Conservation (phyloP, 1,140 invertebrate species). For the Cyrtorhinus lividipennis region DNA sequence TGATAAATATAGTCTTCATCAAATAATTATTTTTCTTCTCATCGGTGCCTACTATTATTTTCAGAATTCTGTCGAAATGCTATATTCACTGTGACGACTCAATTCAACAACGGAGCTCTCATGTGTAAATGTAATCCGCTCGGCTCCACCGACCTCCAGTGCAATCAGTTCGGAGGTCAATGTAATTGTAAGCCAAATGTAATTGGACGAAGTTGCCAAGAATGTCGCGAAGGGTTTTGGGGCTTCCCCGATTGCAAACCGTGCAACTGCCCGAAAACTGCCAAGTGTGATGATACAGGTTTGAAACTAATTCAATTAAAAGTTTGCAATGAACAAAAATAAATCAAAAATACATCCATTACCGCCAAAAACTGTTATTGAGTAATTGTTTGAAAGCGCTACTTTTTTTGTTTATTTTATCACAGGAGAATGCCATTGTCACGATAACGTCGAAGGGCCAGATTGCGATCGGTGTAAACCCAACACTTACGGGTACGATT, state of each 20-base stretch:
- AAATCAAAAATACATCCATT: too few relatives aligned
- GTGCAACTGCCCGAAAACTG: constrained; percentile 70
- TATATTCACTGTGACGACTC: constrained; percentile 83
- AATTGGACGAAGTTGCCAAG: constrained; percentile 80
- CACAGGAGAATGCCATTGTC: constrained; percentile 63
- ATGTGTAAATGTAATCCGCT: constrained; percentile 78
- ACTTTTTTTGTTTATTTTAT: constrained; percentile 15
- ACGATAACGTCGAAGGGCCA: constrained; percentile 61
- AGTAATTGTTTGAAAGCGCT: too few relatives aligned
- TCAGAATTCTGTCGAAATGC: constrained; percentile 73
- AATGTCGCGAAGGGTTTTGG: constrained; percentile 81
- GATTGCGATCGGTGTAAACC: constrained; percentile 76
- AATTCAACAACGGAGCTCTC: constrained; percentile 86
- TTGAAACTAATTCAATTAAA: too few relatives aligned
- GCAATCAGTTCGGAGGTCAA: constrained; percentile 85
- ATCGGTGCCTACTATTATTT: too few relatives aligned
- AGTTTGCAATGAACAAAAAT: too few relatives aligned
- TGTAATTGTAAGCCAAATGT: constrained; percentile 87
- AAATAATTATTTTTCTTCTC: too few relatives aligned
- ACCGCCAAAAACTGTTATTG: too few relatives aligned
- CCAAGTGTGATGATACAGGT: constrained; percentile 76
- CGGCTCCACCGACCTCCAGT: constrained; percentile 77
- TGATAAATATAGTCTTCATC: too few relatives aligned
- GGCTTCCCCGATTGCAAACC: constrained; percentile 88
- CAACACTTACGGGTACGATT: constrained; percentile 87